These are phyloP conservation scores for Pseudomyrmex dendroicus DNA, from an alignment of 1,140 invertebrate species.

Conservation along the genomic window DNA sequence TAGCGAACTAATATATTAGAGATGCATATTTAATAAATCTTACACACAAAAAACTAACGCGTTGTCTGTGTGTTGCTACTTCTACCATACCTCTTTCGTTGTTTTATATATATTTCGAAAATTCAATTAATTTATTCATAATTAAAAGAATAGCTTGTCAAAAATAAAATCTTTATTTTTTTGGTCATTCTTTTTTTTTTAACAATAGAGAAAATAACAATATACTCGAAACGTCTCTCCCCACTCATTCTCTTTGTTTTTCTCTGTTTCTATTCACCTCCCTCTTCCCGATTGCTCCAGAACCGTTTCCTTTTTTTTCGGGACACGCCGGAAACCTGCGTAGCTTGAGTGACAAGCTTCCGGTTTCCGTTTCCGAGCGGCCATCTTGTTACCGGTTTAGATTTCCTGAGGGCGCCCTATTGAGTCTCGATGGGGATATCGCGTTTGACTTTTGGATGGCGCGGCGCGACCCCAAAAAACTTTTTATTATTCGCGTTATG, in stretches of 20 bases:
- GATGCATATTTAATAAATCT: constrained; percentile 81
- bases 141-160: too few species aligned
- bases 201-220: constrained; percentile 40
- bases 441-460: constrained; percentile 36
- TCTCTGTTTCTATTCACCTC: constrained; percentile 20
- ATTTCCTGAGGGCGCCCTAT: constrained; percentile 81
- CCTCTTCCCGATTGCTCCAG: constrained; percentile 53
- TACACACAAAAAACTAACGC: constrained; percentile 19
- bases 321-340: constrained; percentile 80
- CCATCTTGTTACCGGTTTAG: constrained; percentile 85
- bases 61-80: background rate
- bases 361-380: constrained; percentile 85
- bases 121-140: too few species aligned
- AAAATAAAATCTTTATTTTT: background rate
- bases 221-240: constrained; percentile 44
- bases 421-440: constrained; percentile 59
- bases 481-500: constrained; percentile 57
- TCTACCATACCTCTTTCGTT: too few species aligned
- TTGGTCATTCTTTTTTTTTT: too few species aligned
- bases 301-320: constrained; percentile 78
- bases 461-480: constrained; percentile 27
- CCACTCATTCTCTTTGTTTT: background rate
- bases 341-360: constrained; percentile 85
- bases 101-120: too few species aligned
- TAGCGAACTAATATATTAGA: constrained; percentile 84